Evolutionary conservation across 2,888 invertebrate genomes (phyloP), one percentile per base, ranked within the genome.

Genomic region (Drosophila flavopinicola): DNA sequence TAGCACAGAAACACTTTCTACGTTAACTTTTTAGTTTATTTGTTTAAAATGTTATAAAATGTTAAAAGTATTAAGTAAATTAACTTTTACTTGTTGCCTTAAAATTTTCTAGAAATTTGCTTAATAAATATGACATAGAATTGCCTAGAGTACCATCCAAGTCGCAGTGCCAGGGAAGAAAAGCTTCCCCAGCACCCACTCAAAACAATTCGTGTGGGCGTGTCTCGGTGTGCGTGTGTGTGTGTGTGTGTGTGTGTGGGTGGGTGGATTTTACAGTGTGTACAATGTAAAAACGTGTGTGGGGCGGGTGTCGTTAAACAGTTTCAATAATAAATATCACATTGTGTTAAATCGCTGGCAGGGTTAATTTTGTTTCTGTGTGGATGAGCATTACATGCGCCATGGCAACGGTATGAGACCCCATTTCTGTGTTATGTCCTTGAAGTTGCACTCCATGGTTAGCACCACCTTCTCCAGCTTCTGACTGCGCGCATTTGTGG

Each of bases 351-450:
- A 74, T 75, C 66, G 72, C 67, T 74, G 83, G 79, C 85, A 75
- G 71, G 65, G 65, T 15, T 13, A 9, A 7, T 53, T 17, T 53
- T 35, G 9, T 9, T 9, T 47, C 57, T 27, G 9, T 6, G 11
- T 57, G 44, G 48, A 52, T 15, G 9, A 11, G 35, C 54, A 45
- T 66, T 84, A 89, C 52, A 88, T 64, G 66, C 84, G 89, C 91
- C 91, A 91, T 41, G 90, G 90, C 76, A 91, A 64, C 32, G 90
- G 90, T 63, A 91, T 79, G 1, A 91, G 72, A 11, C 89, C 91
- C 91, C 91, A 91, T 72, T 88, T 90, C 42, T 91, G 91, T 47
- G 87, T 88, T 27, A 86, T 79, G 58, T 88, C 89, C 65, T 87
- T 86, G 33, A 83, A 84, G 60, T 85, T 72, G 54, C 91, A 91